Evolutionary conservation across 2,888 invertebrate genomes (phyloP).

Genomic region (Tiliacea citrago): DNA sequence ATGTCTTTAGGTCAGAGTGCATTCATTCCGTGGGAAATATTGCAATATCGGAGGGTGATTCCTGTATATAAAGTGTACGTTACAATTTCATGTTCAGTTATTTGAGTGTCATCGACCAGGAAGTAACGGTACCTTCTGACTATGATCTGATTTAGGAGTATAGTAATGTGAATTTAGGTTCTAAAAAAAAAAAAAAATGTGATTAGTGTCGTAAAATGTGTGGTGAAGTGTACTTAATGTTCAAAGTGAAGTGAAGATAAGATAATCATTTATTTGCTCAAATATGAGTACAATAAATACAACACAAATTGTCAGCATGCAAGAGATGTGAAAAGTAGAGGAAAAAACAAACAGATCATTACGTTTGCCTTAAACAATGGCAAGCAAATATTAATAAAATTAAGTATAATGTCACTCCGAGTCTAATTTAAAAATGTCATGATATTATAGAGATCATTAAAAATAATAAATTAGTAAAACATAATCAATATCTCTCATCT

Average conservation of each 20-base stretch:
- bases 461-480: too few relatives aligned
- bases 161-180: constrained; percentile 15
- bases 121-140: constrained; percentile 77
- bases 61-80: constrained; percentile 82
- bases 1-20: constrained; percentile 84
- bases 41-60: constrained; percentile 80
- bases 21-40: constrained; percentile 80
- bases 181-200: not conserved
- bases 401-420: too few relatives aligned
- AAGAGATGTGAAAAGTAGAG: too few relatives aligned
- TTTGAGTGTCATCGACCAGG: constrained; percentile 80
- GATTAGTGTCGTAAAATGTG: not conserved
- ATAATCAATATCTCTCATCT: too few relatives aligned
- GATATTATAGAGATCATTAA: too few relatives aligned
- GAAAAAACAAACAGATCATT: too few relatives aligned
- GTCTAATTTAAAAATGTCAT: too few relatives aligned
- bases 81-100: constrained; percentile 82
- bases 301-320: too few relatives aligned
- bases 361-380: too few relatives aligned
- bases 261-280: too few relatives aligned
- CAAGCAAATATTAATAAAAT: too few relatives aligned
- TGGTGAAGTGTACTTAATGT: not conserved
- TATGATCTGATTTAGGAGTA: not conserved
- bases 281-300: too few relatives aligned
- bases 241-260: not conserved